These are phyloP conservation scores for Apocheima hispidaria DNA, from an alignment of 2,888 invertebrate genomes.

Conservation along the genomic window DNA sequence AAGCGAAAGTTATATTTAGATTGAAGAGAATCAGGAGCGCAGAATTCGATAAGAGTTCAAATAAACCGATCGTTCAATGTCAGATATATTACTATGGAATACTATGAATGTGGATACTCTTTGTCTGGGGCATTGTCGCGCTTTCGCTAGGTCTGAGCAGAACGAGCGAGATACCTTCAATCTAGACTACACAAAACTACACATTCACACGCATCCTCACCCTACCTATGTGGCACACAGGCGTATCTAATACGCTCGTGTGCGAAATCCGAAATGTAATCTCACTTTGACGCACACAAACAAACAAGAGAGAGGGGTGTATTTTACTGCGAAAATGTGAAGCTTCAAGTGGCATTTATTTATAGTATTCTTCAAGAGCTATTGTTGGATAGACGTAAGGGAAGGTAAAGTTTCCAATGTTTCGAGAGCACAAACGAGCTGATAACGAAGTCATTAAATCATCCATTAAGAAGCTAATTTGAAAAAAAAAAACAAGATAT, in stretches of 20 bases:
- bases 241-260: background rate
- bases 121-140: background rate
- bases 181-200: constrained; percentile 17
- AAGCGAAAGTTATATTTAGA: background rate
- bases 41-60: constrained; percentile 8
- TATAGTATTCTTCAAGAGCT: background rate
- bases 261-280: background rate
- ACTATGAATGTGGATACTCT: background rate
- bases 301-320: constrained; percentile 1
- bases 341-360: background rate
- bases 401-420: background rate
- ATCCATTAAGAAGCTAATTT: no score
- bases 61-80: no score
- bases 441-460: no score
- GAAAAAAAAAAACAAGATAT: no score
- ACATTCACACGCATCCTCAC: constrained; percentile 16
- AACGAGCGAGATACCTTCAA: constrained; percentile 23
- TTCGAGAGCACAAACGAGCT: no score
- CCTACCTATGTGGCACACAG: constrained; percentile 18
- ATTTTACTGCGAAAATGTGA: constrained; percentile 9
- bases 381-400: background rate
- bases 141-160: constrained; percentile 12
- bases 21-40: constrained; percentile 22
- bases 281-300: constrained; percentile 13
- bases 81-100: no score